Evolutionary conservation across 2,888 invertebrate genomes (phyloP), one percentile per base, ranked within the genome.

Genomic region (Podotricha telesiphe): DNA sequence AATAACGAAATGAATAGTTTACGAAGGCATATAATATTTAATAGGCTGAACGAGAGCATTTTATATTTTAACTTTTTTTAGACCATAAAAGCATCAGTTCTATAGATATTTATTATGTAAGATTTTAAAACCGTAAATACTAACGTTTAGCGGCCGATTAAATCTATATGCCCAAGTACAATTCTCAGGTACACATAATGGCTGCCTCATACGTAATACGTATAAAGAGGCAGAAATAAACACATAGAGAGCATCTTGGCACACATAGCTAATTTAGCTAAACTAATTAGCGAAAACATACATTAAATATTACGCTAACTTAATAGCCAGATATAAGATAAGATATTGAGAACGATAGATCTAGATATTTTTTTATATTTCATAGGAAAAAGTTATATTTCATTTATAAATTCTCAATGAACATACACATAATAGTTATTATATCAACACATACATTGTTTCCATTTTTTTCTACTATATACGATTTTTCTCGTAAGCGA

Each of bases 161-260:
- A 59, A 22, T 20, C 8, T 20, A 42, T 59, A 59, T 17, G 45
- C 59, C 45, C 45, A 45, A 17, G 37, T 28, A 3, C 22, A 17
- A 40, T 17, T 45, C 13, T 62, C 67, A 67, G 67, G 55, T 67
- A 67, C 67, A 37, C 47, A 45, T 22, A 50, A 67, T 51, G 28
- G 48, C 37, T 37, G 50, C 48, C 37, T 37, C 47, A 17, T 47
- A 61, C 61, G 45, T 47, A 11, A 37, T 47, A 67, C 61, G 61
- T 53, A 40, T 28, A 51, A 34, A 37, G 45, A 20, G 17, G 28
- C 40, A 34, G 15, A 53, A 61, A 61, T n/a, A 67, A 64, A 51
- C 37, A 72, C 67, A 40, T 69, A 71, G 70, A 72, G 70, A 70
- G 70, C 67, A 47, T 65, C 59, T 72, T 70, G 70, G 70, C 72